Evolutionary conservation across 2,888 invertebrate species (phyloP).

Genomic region (Lycocerus yunnanus): DNA sequence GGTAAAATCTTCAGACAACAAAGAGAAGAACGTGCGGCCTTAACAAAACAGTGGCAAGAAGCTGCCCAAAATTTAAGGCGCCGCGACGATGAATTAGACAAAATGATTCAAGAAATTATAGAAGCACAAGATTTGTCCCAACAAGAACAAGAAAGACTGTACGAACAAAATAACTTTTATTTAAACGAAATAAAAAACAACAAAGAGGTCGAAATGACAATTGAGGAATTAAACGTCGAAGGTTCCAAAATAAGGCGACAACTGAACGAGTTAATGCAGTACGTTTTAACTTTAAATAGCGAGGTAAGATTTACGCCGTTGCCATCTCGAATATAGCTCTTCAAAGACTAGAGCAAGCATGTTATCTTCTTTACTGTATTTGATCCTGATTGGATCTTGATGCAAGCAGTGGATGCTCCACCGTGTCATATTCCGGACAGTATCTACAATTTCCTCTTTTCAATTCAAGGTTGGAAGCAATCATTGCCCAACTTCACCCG

Average conservation of each 20-base stretch:
- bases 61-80: constrained; percentile 72
- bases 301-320: too few relatives aligned
- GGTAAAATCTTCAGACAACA: constrained; percentile 57
- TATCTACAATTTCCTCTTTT: too few relatives aligned
- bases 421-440: too few relatives aligned
- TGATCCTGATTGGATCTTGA: too few relatives aligned
- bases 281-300: constrained; percentile 50
- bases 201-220: constrained; percentile 55
- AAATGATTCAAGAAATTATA: constrained; percentile 56
- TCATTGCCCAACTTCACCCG: too few relatives aligned
- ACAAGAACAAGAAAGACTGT: constrained; percentile 59
- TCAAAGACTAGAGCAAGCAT: too few relatives aligned
- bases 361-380: too few relatives aligned
- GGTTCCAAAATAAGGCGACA: constrained; percentile 53
- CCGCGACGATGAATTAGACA: constrained; percentile 68
- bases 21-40: constrained; percentile 67
- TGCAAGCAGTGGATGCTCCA: too few relatives aligned
- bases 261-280: constrained; percentile 47
- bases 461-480: too few relatives aligned
- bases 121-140: constrained; percentile 47
- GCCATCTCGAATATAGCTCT: too few relatives aligned
- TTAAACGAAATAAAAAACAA: constrained; percentile 65
- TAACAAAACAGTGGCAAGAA: constrained; percentile 74
- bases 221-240: constrained; percentile 52
- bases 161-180: constrained; percentile 65